Base-by-base conservation (phyloP, 37 sponge, comb jelly and placozoan species). In the Chondrosia reniformis region DNA sequence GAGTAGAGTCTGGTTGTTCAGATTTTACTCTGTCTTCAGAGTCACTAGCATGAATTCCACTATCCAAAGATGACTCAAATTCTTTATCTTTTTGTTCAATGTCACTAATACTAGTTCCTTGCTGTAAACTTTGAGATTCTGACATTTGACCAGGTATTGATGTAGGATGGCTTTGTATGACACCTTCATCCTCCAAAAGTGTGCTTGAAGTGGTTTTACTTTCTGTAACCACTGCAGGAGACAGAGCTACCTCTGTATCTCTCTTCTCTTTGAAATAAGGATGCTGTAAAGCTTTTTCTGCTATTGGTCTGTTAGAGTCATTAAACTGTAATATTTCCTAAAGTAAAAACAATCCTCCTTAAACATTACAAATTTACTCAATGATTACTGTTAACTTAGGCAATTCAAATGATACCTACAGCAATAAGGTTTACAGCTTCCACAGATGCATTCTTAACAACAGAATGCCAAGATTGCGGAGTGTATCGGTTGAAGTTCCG, bases 291-390 rank as follows among this genome's bases (percentile, higher is more conserved):
- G 91, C 84, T 24, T 76, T 61, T n/a, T 75, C 32, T 0, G 91
- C 88, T 57, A 87, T 75, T 0, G 66, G 63, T 67, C 91, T 78
- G 0, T 90, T 71, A 8, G 37, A 30, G 15, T 67, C 81, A 25
- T 75, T 58, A 49, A 90, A 86, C 55, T 82, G 42, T 22, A 90
- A 55, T 67, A 90, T 62, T 42, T 43, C 75, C 91, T 90, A 40
- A 17, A 42, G 2, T 67, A 63, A 74, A 63, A 76, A 1, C n/a
- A 31, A 21, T 25, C 25, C 10, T 24, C 31, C 30, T 63, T 43
- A n/a, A 8, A 21, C 13, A 6, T 9, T 38, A 69, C 43, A 69
- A 10, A 33, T n/a, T 13, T 22, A 69, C 36, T 33, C 43, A 69
- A 10, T 39, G n/a, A n/a, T n/a, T n/a, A n/a, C n/a, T n/a, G n/a